Percentiles rank a stretch among this genome's conserved stretches.
phyloP scores from a whole-genome alignment of 2,797 vertebrate genomes.

The Onychomys arenicola region DNA sequence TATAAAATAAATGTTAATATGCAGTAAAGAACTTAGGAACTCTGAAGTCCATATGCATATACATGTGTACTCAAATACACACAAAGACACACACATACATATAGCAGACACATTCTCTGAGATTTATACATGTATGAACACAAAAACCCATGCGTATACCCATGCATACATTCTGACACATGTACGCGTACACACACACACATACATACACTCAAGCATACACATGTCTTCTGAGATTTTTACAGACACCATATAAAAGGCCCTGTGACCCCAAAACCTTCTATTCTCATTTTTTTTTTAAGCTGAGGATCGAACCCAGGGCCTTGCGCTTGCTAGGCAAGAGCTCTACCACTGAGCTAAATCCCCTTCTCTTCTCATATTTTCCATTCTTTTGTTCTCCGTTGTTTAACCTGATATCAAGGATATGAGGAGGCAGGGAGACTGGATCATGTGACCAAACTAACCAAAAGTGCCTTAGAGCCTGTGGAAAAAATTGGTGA shows the following conservation, averaged over 20 bases:
- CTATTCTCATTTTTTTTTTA: neutral
- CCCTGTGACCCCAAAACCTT: neutral
- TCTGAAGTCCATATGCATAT: neutral
- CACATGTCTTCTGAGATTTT: neutral
- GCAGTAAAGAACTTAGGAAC: neutral
- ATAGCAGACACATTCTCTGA: neutral
- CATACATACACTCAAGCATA: neutral
- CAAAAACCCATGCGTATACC: no score
- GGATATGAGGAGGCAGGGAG: neutral
- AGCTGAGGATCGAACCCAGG: no score
- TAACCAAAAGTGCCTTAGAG: fast-evolving
- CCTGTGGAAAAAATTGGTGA: fast-evolving
- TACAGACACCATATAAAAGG: neutral
- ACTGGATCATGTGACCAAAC: neutral
- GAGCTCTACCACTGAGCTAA: no score
- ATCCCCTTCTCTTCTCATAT: neutral
- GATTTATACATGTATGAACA: neutral
- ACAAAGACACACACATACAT: neutral
- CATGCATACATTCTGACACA: neutral
- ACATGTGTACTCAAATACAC: neutral
- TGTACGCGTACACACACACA: neutral
- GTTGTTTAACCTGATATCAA: neutral
- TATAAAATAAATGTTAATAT: neutral
- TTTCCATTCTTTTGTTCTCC: neutral
- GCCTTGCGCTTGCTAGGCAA: no score